Conservation (phyloP, 2,888 invertebrate genomes). For the Mimumesa dahlbomi region DNA sequence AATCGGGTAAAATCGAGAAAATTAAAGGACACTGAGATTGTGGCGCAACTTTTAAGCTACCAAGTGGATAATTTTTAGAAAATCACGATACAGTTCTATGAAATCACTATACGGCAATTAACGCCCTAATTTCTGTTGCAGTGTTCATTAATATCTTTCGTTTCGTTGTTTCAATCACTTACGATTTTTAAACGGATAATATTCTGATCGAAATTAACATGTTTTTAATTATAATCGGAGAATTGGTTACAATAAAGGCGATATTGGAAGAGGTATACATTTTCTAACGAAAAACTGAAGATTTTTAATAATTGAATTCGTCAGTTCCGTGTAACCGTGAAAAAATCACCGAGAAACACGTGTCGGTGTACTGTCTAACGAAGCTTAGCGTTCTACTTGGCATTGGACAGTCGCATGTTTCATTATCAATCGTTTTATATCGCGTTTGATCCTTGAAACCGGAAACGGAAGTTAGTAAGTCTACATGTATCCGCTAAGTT, state of each 20-base stretch:
- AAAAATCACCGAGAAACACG: conserved; percentile 68
- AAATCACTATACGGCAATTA: not conserved
- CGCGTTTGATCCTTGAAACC: conserved; percentile 70
- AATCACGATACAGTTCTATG: not conserved
- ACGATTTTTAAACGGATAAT: conserved; percentile 5
- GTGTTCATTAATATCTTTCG: conserved; percentile 1
- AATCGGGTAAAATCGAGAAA: too few species aligned
- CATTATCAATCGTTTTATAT: conserved; percentile 57
- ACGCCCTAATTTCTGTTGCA: not conserved
- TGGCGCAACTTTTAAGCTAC: too few species aligned
- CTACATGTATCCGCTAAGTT: conserved; percentile 14
- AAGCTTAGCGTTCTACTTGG: conserved; percentile 70
- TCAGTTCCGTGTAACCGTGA: conserved; percentile 63
- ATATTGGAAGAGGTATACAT: too few species aligned
- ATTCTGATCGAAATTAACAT: not conserved
- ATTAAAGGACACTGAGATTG: too few species aligned
- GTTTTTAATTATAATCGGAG: too few species aligned
- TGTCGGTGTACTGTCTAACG: conserved; percentile 63
- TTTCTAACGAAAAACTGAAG: too few species aligned
- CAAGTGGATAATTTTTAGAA: too few species aligned
- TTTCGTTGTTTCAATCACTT: conserved; percentile 51
- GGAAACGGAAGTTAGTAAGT: conserved; percentile 69
- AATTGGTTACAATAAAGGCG: too few species aligned
- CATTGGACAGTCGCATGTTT: conserved; percentile 65
- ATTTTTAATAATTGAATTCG: not conserved